Percentiles rank a stretch among this genome's conserved stretches.
These are phyloP conservation scores for Rhagium mordax DNA, from an alignment of 2,888 invertebrate genomes.

Conservation along the genomic window DNA sequence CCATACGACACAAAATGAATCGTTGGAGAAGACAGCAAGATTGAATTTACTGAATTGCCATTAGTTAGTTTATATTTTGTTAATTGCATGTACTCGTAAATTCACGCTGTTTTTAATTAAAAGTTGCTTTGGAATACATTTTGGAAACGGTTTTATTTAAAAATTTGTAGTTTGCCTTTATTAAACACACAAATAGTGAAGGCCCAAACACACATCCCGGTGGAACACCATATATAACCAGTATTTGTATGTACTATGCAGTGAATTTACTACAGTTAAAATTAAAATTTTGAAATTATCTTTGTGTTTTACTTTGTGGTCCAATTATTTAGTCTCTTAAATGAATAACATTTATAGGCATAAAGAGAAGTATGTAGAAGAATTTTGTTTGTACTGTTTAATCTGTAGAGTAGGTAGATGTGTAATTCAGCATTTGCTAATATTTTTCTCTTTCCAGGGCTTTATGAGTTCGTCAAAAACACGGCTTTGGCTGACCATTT, in stretches of 20 bases:
- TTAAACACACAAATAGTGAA: too few relatives aligned
- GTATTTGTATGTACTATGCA: too few relatives aligned
- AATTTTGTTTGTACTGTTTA: neutral
- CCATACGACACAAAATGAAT: conserved; percentile 64
- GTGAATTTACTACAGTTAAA: too few relatives aligned
- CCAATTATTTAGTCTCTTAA: too few relatives aligned
- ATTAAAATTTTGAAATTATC: too few relatives aligned
- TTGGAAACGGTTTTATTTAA: neutral
- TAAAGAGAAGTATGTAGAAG: neutral
- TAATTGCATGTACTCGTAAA: neutral
- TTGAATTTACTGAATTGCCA: neutral
- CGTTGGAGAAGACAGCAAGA: conserved; percentile 60
- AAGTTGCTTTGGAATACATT: neutral
- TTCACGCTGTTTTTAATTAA: neutral
- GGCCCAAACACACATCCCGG: too few relatives aligned
- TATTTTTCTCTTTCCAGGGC: conserved; percentile 41
- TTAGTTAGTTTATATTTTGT: neutral
- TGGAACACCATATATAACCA: too few relatives aligned
- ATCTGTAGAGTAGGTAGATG: neutral
- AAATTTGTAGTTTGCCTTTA: too few relatives aligned
- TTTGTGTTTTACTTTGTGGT: too few relatives aligned
- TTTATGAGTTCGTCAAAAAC: conserved; percentile 56
- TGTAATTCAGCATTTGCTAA: neutral
- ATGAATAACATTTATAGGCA: too few relatives aligned
- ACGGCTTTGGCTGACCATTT: conserved; percentile 48